Conservation (phyloP, 2,888 invertebrate genomes). For the Zootermopsis nevadensis region DNA sequence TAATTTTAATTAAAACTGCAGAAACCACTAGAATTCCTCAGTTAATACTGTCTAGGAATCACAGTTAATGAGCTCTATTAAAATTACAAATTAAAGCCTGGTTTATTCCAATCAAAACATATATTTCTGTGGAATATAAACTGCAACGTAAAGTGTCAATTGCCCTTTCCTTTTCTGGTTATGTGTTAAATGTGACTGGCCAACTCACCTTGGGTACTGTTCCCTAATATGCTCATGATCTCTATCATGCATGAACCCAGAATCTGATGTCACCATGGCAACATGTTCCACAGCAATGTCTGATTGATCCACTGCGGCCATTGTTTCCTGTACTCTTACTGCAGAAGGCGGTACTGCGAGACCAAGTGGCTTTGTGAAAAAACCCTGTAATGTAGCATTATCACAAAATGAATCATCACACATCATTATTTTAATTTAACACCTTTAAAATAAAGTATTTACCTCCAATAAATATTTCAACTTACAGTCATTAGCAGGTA, state of each 20-base stretch:
- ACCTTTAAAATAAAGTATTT: not conserved
- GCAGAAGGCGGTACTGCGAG: not conserved
- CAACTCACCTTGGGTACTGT: constrained; percentile 54
- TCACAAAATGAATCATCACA: no score
- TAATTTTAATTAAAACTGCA: no score
- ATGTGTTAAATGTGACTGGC: not conserved
- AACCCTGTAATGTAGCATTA: constrained; percentile 63
- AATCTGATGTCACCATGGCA: constrained; percentile 55
- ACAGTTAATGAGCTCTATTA: no score
- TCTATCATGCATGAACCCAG: constrained; percentile 64
- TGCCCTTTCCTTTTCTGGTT: no score
- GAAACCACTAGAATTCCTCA: no score
- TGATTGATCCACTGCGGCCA: constrained; percentile 62
- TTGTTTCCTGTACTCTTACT: constrained; percentile 54
- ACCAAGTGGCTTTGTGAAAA: constrained; percentile 67
- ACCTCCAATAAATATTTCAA: not conserved
- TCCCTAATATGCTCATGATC: constrained; percentile 62
- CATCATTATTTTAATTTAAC: constrained; percentile 55
- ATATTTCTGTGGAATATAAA: no score
- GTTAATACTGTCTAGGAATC: no score
- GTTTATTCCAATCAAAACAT: no score
- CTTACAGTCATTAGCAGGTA: no score
- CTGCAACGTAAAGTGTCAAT: no score
- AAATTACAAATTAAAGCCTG: no score
- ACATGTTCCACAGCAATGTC: constrained; percentile 56